These are phyloP conservation scores for Cephus rjabovi DNA, from an alignment of 2,888 invertebrate genomes.

Conservation along the genomic window DNA sequence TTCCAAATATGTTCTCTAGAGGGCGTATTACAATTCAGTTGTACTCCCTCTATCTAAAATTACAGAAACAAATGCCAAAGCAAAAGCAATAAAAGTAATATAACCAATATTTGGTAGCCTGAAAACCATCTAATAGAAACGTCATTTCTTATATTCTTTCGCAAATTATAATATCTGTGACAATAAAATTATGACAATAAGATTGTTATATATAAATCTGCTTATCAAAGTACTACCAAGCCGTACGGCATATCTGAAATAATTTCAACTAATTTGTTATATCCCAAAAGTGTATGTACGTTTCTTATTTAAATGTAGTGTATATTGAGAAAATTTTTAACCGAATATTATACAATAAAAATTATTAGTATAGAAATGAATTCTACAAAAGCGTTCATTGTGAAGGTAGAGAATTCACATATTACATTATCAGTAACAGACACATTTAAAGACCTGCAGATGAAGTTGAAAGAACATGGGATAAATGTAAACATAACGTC, in stretches of 20 bases:
- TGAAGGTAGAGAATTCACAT: constrained; percentile 11
- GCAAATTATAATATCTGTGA: background rate
- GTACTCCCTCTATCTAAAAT: background rate
- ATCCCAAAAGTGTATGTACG: background rate
- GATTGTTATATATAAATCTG: background rate
- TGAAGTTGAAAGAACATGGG: constrained; percentile 6
- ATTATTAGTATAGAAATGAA: background rate
- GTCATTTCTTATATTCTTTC: background rate
- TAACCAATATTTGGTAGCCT: background rate
- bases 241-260: background rate
- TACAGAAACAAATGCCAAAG: background rate
- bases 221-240: background rate
- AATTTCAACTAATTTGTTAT: background rate
- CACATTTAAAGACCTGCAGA: constrained; percentile 12
- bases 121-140: background rate
- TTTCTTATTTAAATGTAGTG: background rate
- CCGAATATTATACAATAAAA: background rate
- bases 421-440: constrained; percentile 8
- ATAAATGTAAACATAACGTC: constrained; percentile 9
- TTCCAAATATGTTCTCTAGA: background rate
- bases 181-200: background rate
- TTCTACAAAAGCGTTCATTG: constrained; percentile 9
- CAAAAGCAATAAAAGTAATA: background rate
- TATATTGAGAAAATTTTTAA: background rate
- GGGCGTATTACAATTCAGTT: background rate